Conservation (phyloP, 2,797 vertebrate genomes). For the Argya squamiceps region DNA sequence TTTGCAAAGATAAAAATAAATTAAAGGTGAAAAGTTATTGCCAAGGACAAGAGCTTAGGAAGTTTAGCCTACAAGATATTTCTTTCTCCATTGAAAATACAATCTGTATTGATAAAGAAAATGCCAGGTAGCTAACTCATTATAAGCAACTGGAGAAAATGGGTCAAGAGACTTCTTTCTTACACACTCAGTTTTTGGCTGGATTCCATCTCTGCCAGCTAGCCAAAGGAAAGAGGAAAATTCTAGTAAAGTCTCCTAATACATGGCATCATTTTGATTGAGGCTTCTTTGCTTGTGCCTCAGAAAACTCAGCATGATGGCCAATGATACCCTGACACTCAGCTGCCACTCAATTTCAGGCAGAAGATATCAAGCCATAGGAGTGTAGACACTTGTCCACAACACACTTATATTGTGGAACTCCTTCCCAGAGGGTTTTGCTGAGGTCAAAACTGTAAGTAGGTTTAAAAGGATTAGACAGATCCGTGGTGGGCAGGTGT, state of each 20-base stretch:
- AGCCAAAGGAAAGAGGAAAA: not conserved
- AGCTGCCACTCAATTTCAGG: not conserved
- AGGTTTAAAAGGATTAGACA: constrained; percentile 32
- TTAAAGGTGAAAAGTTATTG: constrained; percentile 51
- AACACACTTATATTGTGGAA: not conserved
- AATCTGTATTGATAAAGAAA: not conserved
- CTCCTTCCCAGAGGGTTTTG: not conserved
- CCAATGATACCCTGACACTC: not conserved
- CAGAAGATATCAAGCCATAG: not conserved
- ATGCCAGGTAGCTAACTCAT: not conserved
- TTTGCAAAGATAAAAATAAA: constrained; percentile 44
- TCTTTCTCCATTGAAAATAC: not conserved
- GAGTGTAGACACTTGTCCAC: not conserved
- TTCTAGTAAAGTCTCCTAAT: not conserved
- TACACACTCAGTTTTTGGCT: not conserved
- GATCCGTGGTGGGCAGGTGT: not conserved
- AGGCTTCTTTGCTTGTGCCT: not conserved
- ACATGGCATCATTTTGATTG: not conserved
- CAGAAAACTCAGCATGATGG: not conserved
- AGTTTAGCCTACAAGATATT: constrained; percentile 3
- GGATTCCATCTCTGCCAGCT: not conserved
- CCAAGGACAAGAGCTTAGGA: not conserved
- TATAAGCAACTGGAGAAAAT: not conserved
- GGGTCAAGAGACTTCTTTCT: not conserved
- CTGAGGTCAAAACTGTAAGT: not conserved